phyloP scores from a whole-genome alignment of 1,140 invertebrate genomes.

The Cyclargus thomasi region DNA sequence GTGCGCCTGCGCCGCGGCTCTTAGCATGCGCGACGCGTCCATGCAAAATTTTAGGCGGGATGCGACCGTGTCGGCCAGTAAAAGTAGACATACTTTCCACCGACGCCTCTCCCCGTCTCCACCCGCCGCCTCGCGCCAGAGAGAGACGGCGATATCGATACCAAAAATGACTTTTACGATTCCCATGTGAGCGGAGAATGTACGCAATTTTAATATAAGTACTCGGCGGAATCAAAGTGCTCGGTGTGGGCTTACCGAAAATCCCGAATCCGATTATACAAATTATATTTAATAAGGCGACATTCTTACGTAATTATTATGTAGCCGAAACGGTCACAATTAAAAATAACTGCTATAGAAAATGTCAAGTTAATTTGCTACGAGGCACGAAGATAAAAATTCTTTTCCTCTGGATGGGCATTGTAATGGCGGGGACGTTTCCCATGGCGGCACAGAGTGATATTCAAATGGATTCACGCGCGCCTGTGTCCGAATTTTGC shows the following conservation, averaged over 20 bases:
- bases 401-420: slow-evolving; percentile 19
- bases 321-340: slow-evolving; percentile 46
- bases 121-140: slow-evolving; percentile 43
- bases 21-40: slow-evolving; percentile 68
- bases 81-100: slow-evolving; percentile 57
- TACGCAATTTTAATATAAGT: slow-evolving; percentile 72
- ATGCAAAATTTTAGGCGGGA: slow-evolving; percentile 74
- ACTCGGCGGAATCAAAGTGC: slow-evolving; percentile 66
- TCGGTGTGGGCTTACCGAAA: slow-evolving; percentile 63
- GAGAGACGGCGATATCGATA: slow-evolving; percentile 53
- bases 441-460: slow-evolving; percentile 63
- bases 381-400: slow-evolving; percentile 12
- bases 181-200: slow-evolving; percentile 70
- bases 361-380: slow-evolving; percentile 35
- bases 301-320: slow-evolving; percentile 69
- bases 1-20: slow-evolving; percentile 53
- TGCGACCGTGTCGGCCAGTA: slow-evolving; percentile 63
- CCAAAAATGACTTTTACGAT: slow-evolving; percentile 61
- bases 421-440: slow-evolving; percentile 29
- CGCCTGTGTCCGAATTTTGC: slow-evolving; percentile 69
- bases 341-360: slow-evolving; percentile 48
- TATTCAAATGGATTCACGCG: slow-evolving; percentile 74
- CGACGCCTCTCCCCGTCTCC: slow-evolving; percentile 47
- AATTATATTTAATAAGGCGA: slow-evolving; percentile 52
- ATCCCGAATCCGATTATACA: slow-evolving; percentile 57